Percentiles rank a stretch among this genome's conserved stretches.
phyloP scores from a whole-genome alignment of 92 coral and sea anemone genomes.

The Heteractis magnifica region DNA sequence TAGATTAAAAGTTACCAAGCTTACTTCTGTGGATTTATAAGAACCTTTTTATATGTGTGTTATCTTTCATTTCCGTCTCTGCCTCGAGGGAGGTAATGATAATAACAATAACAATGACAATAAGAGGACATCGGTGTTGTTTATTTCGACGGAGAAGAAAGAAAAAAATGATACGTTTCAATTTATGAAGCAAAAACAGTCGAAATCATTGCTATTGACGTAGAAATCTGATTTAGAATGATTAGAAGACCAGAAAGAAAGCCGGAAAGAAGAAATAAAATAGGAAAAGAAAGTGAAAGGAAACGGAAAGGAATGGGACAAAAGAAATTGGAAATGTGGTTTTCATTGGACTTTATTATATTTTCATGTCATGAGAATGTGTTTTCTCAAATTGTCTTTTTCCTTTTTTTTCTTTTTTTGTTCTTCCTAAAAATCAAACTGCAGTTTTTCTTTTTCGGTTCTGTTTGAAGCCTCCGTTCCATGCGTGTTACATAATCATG shows the following conservation, averaged over 20 bases:
- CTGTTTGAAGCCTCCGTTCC: no score
- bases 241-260: no score
- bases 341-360: no score
- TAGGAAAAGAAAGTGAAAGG: neutral
- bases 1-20: neutral
- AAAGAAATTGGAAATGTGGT: neutral
- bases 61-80: neutral
- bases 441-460: no score
- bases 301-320: neutral
- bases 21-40: neutral
- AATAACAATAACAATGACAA: neutral
- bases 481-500: no score
- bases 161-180: conserved; percentile 4
- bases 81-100: neutral
- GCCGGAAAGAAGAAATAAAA: no score
- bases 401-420: no score
- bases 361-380: no score
- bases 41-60: neutral
- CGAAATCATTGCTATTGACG: neutral
- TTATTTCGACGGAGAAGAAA: neutral
- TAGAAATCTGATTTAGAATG: neutral
- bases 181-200: neutral
- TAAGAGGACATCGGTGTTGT: neutral
- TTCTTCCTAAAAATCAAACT: no score
- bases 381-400: no score